Percentiles rank a stretch among this genome's conserved stretches.
These are phyloP conservation scores for Liasis olivaceus DNA, from an alignment of 2,797 vertebrate genomes.

Conservation along the genomic window DNA sequence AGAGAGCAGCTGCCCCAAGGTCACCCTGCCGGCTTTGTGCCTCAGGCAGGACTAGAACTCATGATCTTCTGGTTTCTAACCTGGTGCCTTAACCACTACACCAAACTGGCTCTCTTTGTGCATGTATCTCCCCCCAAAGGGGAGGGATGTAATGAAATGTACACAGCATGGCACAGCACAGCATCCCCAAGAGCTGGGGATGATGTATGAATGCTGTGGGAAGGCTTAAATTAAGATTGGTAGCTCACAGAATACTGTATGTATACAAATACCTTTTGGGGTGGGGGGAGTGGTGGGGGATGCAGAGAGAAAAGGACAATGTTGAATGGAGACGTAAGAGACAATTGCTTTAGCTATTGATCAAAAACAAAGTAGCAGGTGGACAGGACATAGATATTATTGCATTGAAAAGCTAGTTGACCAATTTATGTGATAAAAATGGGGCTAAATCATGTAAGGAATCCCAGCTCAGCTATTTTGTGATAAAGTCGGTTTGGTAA, in stretches of 20 bases:
- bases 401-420: neutral
- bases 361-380: neutral
- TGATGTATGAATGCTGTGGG: neutral
- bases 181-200: neutral
- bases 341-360: neutral
- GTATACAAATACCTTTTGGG: neutral
- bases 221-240: neutral
- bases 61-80: neutral
- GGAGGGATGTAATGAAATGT: neutral
- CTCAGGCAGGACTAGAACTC: neutral
- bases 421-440: neutral
- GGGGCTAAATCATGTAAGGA: neutral
- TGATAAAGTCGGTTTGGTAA: neutral
- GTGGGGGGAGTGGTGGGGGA: neutral
- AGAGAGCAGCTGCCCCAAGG: neutral
- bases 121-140: neutral
- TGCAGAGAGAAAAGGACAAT: neutral
- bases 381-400: neutral
- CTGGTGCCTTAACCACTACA: neutral
- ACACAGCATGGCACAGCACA: neutral
- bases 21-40: neutral
- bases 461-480: neutral
- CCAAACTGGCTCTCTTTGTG: neutral
- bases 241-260: neutral
- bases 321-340: neutral